These are phyloP conservation scores for Lochmaea capreae DNA, from an alignment of 2,888 invertebrate species.

Conservation along the genomic window DNA sequence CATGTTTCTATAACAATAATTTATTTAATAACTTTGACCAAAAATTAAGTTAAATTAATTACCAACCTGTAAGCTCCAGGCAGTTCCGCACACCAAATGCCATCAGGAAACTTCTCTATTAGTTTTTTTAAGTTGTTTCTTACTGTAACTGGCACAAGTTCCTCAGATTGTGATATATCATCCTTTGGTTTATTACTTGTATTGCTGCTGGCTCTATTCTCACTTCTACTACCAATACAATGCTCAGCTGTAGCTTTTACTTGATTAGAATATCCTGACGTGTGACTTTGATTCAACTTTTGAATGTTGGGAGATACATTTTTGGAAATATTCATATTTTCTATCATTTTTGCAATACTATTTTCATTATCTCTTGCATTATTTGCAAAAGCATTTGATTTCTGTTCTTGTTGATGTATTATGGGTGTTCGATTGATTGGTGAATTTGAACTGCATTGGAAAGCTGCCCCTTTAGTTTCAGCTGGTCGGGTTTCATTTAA, in stretches of 20 bases:
- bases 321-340: background rate
- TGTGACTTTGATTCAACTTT: background rate
- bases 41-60: slow-evolving; percentile 12
- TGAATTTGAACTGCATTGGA: background rate
- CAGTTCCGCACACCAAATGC: slow-evolving; percentile 67
- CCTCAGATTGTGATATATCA: slow-evolving; percentile 31
- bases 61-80: slow-evolving; percentile 62
- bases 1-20: slow-evolving; percentile 50
- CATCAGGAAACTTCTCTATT: slow-evolving; percentile 63
- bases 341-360: slow-evolving; percentile 1
- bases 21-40: background rate
- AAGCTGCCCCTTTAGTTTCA: background rate
- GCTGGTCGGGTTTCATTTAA: background rate
- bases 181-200: background rate
- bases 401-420: background rate
- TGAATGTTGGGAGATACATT: background rate
- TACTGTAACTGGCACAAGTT: slow-evolving; percentile 53
- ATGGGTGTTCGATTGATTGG: background rate
- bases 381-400: background rate
- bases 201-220: background rate
- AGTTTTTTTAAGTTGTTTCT: slow-evolving; percentile 58
- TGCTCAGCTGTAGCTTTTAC: background rate
- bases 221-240: background rate
- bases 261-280: background rate
- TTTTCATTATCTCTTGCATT: background rate